These are phyloP conservation scores for Luehdorfia chinensis DNA, from an alignment of 1,140 invertebrate species.

Conservation along the genomic window DNA sequence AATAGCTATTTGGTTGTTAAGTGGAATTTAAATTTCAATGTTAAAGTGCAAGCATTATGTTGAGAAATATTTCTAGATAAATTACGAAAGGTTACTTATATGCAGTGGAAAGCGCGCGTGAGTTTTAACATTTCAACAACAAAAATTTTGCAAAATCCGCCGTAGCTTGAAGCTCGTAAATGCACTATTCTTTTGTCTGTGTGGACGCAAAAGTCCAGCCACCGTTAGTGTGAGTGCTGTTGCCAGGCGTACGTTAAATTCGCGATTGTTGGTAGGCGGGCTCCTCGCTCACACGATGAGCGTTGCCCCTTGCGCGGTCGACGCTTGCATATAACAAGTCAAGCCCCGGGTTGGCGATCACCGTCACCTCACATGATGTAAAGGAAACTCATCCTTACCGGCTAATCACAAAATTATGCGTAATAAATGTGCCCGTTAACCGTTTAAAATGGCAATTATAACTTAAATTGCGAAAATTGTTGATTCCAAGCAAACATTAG, in stretches of 20 bases:
- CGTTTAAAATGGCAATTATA: too few relatives aligned
- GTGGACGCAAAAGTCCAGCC: conserved; percentile 39
- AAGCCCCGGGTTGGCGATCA: conserved; percentile 25
- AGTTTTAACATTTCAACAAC: too few relatives aligned
- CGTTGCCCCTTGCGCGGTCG: conserved; percentile 45
- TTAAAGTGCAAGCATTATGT: too few relatives aligned
- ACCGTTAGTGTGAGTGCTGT: conserved; percentile 57
- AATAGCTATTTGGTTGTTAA: conserved; percentile 8
- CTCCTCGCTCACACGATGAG: conserved; percentile 61
- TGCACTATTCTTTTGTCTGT: conserved; percentile 43
- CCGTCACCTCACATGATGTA: conserved; percentile 32
- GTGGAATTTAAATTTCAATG: conserved; percentile 7
- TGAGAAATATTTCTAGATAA: too few relatives aligned
- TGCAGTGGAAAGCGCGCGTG: too few relatives aligned
- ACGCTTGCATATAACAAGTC: conserved; percentile 21
- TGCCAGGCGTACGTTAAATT: conserved; percentile 66
- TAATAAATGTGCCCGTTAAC: neutral
- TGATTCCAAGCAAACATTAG: too few relatives aligned
- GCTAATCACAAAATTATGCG: neutral
- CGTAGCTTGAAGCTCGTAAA: conserved; percentile 14
- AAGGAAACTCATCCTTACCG: too few relatives aligned
- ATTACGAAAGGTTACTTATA: too few relatives aligned
- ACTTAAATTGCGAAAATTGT: too few relatives aligned
- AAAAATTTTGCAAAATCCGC: conserved; percentile 30
- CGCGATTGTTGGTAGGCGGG: conserved; percentile 61